phyloP scores from a whole-genome alignment of 1,140 invertebrate genomes.

The Capitella teleta region DNA sequence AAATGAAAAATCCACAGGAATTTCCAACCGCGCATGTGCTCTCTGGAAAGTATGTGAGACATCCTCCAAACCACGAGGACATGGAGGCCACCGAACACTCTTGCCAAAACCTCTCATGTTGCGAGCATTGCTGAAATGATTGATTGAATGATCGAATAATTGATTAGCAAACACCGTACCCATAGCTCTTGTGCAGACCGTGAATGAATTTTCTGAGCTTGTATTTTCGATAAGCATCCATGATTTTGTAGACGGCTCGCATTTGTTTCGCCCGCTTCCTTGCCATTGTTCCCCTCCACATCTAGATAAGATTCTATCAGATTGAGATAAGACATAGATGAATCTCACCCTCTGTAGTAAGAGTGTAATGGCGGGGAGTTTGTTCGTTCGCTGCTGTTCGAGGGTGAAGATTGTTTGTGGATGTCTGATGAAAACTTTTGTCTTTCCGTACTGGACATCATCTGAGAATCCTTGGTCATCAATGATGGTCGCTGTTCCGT shows the following conservation, averaged over 20 bases:
- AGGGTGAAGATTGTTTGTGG: conserved; percentile 79
- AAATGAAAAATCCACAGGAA: too few species aligned
- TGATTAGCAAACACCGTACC: conserved; percentile 15
- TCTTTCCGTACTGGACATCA: conserved; percentile 87
- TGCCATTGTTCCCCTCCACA: conserved; percentile 74
- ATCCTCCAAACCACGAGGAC: conserved; percentile 54
- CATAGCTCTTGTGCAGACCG: neutral
- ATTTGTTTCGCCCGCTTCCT: conserved; percentile 69
- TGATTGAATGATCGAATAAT: too few species aligned
- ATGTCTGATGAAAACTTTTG: conserved; percentile 86
- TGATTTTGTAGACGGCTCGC: conserved; percentile 70
- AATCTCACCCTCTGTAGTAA: conserved; percentile 62
- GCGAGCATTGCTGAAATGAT: conserved; percentile 42
- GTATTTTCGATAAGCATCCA: conserved; percentile 70
- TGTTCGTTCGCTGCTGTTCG: conserved; percentile 58
- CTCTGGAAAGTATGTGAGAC: conserved; percentile 43
- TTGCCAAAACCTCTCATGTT: conserved; percentile 62
- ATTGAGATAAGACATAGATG: neutral
- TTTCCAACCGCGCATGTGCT: conserved; percentile 31
- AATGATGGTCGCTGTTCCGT: conserved; percentile 73
- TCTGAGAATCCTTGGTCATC: conserved; percentile 61
- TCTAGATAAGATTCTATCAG: too few species aligned
- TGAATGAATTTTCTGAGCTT: conserved; percentile 47
- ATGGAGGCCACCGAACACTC: conserved; percentile 64
- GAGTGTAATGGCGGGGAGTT: conserved; percentile 79